phyloP scores from a whole-genome alignment of 2,113 vertebrate species.

The Macrotus californicus region DNA sequence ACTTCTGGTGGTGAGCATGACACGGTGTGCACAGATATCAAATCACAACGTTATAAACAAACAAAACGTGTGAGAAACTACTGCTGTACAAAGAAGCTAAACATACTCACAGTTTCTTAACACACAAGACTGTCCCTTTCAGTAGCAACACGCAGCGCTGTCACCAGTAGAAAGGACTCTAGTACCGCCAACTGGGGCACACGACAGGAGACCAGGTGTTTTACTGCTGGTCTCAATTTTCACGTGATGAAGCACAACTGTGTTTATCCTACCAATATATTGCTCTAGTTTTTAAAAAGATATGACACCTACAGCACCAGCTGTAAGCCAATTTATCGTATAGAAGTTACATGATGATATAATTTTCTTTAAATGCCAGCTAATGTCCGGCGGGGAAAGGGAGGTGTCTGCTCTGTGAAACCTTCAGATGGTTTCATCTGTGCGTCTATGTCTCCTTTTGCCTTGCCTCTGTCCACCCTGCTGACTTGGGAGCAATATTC shows the following conservation, averaged over 20 bases:
- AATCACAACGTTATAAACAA: not conserved
- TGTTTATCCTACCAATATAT: slow-evolving; percentile 57
- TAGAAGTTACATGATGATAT: slow-evolving; percentile 9
- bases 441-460: not conserved
- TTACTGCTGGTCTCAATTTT: slow-evolving; percentile 47
- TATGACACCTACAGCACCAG: not conserved
- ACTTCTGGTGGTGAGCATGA: not conserved
- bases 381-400: not conserved
- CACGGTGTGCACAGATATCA: not conserved
- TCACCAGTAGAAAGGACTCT: slow-evolving; percentile 52
- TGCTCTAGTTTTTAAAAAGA: slow-evolving; percentile 50
- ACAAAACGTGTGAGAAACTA: slow-evolving; percentile 57
- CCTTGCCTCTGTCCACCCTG: slow-evolving; percentile 30
- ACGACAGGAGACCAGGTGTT: slow-evolving; percentile 19
- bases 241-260: slow-evolving; percentile 18
- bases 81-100: slow-evolving; percentile 44
- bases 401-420: not conserved
- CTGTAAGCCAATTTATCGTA: slow-evolving; percentile 40
- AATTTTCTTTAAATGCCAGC: slow-evolving; percentile 56
- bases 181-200: slow-evolving; percentile 34
- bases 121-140: not conserved
- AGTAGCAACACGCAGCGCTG: slow-evolving; percentile 32
- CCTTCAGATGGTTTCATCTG: slow-evolving; percentile 13
- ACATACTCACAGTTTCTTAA: not conserved
- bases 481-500: slow-evolving; percentile 19